Evolutionary conservation across 2,888 invertebrate species (phyloP).

Genomic region (Trissolcus brochymenae): DNA sequence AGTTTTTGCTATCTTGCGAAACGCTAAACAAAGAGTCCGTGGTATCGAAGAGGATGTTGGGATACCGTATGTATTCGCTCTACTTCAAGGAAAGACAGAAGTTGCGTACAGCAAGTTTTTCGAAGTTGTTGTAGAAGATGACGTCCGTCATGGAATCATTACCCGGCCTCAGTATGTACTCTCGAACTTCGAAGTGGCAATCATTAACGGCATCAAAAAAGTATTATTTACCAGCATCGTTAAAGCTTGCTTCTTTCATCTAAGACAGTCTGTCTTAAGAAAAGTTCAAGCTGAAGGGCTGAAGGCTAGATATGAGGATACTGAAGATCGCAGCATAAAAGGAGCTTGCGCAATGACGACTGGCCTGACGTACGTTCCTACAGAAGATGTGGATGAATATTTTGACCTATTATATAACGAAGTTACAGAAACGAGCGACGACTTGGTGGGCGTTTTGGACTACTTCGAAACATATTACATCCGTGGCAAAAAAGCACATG

Average conservation of each 20-base stretch:
- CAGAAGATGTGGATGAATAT: conserved; percentile 5
- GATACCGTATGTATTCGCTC: conserved; percentile 1
- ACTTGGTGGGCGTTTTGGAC: conserved; percentile 4
- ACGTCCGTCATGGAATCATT: too few relatives aligned
- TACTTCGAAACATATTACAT: conserved; percentile 15
- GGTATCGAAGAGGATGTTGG: conserved; percentile 15
- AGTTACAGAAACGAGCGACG: too few relatives aligned
- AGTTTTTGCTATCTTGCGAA: conserved; percentile 6
- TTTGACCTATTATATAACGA: conserved; percentile 1
- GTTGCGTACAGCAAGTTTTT: conserved; percentile 5
- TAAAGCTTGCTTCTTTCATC: too few relatives aligned
- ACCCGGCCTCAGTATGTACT: too few relatives aligned
- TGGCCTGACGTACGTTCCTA: conserved; percentile 9
- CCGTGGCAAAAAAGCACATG: conserved; percentile 7
- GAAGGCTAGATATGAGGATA: too few relatives aligned
- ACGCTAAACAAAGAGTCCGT: neutral
- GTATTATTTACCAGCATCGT: too few relatives aligned
- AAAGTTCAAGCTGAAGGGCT: too few relatives aligned
- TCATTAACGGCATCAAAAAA: too few relatives aligned
- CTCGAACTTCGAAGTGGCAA: neutral
- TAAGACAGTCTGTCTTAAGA: too few relatives aligned
- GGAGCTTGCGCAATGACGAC: too few relatives aligned
- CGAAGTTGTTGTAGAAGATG: conserved; percentile 9
- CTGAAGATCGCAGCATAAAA: too few relatives aligned
- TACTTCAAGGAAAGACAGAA: conserved; percentile 5